Base-by-base conservation (phyloP, 2,113 vertebrate genomes). In the Rhabdornis inornatus region DNA sequence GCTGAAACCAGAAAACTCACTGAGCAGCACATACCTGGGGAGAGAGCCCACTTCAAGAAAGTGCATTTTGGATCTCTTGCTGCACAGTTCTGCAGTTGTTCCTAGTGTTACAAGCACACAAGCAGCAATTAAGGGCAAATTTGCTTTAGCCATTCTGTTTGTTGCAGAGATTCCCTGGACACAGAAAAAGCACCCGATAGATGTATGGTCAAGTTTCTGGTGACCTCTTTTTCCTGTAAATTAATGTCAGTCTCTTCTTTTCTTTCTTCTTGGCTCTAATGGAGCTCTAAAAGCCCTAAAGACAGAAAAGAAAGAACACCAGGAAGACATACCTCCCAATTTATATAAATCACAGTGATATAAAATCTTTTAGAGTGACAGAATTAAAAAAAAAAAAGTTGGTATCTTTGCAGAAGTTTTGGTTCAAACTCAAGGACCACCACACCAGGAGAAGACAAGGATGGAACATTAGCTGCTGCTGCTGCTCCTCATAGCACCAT, bases 11-110 rank as follows among this genome's bases (percentile, higher is more conserved):
- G 40, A 78, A 83, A 40, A 77, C 14, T 50, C 4, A 2, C 45
- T 1, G 2, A 37, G 19, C 17, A 72, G 6, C 23, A 66, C 0
- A 0, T 30, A 45, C 33, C 9, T 2, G 0, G 5, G 0, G 4
- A 76, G 49, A 65, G 7, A 69, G n/a, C 6, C 15, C 33, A 37
- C 10, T 23, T 24, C 1, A 3, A 8, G 13, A 16, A 92, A 82
- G 49, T 25, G 35, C 18, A 20, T 65, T 92, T 82, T 52, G 11
- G 28, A 69, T 47, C 20, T 65, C 37, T 69, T 2, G 4, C 14
- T 5, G 1, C 31, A 53, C 23, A 45, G 4, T n/a, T 76, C 44
- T 53, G 44, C 37, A 83, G 9, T 0, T 1, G 57, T 2, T 37
- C 4, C 31, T 21, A 3, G 10, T 87, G 82, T 64, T 44, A 35